Conservation (phyloP, 1,140 invertebrate species). For the Lerema accius region DNA sequence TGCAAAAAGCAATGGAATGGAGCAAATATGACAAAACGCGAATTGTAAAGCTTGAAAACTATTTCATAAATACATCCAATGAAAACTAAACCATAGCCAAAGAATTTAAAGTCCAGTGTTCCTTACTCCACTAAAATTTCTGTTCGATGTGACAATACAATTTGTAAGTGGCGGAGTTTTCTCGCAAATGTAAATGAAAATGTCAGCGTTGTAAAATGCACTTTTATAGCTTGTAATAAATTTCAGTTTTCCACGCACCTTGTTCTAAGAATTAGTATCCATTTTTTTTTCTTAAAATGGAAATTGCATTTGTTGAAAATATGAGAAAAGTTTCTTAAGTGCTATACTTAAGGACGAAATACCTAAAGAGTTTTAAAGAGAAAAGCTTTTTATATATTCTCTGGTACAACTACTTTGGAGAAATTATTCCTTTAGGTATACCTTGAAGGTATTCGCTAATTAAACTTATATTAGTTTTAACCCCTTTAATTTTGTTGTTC, state of each 20-base stretch:
- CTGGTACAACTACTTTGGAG: too few species aligned
- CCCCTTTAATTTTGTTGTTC: too few species aligned
- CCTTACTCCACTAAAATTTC: conserved; percentile 27
- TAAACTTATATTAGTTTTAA: too few species aligned
- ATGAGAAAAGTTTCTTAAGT: conserved; percentile 44
- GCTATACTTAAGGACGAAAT: neutral
- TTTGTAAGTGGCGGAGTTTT: conserved; percentile 46
- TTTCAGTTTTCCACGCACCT: conserved; percentile 15
- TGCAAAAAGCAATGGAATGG: conserved; percentile 8
- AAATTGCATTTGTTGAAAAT: conserved; percentile 44
- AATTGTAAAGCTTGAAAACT: conserved; percentile 31
- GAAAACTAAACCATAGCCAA: conserved; percentile 13
- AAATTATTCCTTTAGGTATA: too few species aligned
- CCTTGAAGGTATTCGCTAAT: too few species aligned
- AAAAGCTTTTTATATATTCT: conserved; percentile 5
- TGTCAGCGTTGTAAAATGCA: conserved; percentile 29
- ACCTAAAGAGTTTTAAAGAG: neutral
- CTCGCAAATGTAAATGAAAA: conserved; percentile 25
- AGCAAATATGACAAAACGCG: conserved; percentile 32
- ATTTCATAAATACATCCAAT: conserved; percentile 12
- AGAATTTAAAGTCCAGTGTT: conserved; percentile 27
- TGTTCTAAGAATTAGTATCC: conserved; percentile 3
- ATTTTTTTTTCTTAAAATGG: conserved; percentile 26
- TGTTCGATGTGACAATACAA: conserved; percentile 52
- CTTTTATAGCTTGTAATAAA: conserved; percentile 17